These are phyloP conservation scores for Patella depressa DNA, from an alignment of 2,888 invertebrate species.

Conservation along the genomic window DNA sequence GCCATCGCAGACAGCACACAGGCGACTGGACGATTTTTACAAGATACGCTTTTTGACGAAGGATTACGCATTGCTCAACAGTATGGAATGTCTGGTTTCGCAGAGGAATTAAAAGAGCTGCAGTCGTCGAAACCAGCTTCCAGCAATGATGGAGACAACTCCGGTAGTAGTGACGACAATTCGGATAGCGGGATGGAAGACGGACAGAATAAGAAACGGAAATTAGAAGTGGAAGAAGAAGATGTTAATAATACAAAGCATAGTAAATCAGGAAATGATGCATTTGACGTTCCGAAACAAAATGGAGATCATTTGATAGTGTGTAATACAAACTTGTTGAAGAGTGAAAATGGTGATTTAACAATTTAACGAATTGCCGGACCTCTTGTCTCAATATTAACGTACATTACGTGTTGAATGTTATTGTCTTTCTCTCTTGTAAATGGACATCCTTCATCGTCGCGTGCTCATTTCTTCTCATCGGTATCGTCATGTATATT, in stretches of 20 bases:
- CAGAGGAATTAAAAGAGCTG: slow-evolving; percentile 60
- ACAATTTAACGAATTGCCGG: too few species aligned
- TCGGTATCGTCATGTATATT: too few species aligned
- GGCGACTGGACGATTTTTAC: slow-evolving; percentile 10
- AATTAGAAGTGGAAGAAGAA: background rate
- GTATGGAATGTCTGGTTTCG: slow-evolving; percentile 68
- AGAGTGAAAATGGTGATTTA: too few species aligned
- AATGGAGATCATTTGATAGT: background rate
- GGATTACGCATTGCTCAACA: slow-evolving; percentile 72
- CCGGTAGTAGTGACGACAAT: background rate
- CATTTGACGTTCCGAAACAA: background rate
- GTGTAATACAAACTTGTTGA: too few species aligned
- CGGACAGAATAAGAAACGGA: background rate
- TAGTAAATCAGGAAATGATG: background rate
- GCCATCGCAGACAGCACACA: slow-evolving; percentile 15
- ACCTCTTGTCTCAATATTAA: too few species aligned
- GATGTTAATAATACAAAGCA: background rate
- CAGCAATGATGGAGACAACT: slow-evolving; percentile 14
- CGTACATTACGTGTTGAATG: too few species aligned
- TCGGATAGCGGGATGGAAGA: background rate
- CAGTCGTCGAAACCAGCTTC: slow-evolving; percentile 32
- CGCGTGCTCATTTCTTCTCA: too few species aligned
- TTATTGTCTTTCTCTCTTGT: too few species aligned
- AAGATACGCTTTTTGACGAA: slow-evolving; percentile 72
- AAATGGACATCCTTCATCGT: too few species aligned